Percentiles rank a stretch among this genome's conserved stretches.
Conservation (phyloP, 2,888 invertebrate species). For the Acrobasis repandana region DNA sequence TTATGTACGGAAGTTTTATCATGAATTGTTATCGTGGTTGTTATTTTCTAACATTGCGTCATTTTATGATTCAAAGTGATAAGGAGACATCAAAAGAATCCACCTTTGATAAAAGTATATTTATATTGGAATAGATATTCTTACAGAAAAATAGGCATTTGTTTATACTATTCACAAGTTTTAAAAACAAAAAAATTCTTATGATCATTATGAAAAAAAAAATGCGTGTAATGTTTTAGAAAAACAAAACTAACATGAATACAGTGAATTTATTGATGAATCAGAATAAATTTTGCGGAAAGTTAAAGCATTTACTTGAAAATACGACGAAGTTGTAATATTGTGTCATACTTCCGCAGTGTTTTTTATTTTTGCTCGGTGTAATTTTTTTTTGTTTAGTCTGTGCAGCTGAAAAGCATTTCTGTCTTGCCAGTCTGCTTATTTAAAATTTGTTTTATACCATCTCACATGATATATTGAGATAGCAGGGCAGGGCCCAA, state of each 20-base stretch:
- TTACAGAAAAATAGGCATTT: too few relatives aligned
- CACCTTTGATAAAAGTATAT: too few relatives aligned
- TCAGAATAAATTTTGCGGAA: background rate
- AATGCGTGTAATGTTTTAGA: background rate
- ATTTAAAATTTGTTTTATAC: background rate
- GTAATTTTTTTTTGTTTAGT: background rate
- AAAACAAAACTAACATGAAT: background rate
- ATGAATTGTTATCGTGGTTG: background rate
- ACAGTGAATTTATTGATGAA: background rate
- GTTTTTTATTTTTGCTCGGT: background rate
- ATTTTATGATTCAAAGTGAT: background rate
- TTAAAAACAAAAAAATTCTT: too few relatives aligned
- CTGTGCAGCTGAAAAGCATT: slow-evolving; percentile 11
- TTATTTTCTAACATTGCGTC: background rate
- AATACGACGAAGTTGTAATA: background rate
- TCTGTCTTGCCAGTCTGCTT: slow-evolving; percentile 13
- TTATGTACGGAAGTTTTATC: background rate
- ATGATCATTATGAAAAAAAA: too few relatives aligned
- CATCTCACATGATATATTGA: background rate
- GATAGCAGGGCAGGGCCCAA: background rate
- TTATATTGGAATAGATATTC: too few relatives aligned
- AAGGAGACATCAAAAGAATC: background rate
- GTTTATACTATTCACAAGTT: too few relatives aligned
- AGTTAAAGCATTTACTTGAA: slow-evolving; percentile 16
- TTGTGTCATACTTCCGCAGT: background rate